These are phyloP conservation scores for Notodonta dromedarius DNA, from an alignment of 2,888 invertebrate species.

Conservation along the genomic window DNA sequence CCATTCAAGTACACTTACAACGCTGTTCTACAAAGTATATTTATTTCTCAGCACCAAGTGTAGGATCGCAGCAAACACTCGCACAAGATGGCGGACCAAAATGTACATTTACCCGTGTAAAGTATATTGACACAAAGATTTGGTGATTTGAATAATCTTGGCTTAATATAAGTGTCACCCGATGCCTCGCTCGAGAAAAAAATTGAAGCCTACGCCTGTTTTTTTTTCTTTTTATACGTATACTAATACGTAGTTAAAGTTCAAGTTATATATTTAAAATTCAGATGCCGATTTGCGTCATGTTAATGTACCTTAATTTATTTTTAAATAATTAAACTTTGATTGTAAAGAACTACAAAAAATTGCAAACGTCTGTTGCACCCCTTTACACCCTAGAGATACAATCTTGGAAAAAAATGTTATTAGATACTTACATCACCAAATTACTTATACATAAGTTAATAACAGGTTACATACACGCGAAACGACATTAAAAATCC, in stretches of 20 bases:
- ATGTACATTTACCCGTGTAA: constrained; percentile 52
- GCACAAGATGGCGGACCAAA: constrained; percentile 43
- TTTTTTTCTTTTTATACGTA: neutral
- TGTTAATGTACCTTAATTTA: too few relatives aligned
- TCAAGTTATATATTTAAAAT: neutral
- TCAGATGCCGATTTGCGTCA: neutral
- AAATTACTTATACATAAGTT: too few relatives aligned
- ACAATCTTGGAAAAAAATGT: too few relatives aligned
- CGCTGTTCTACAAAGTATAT: constrained; percentile 52
- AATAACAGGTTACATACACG: too few relatives aligned
- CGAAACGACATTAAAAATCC: neutral
- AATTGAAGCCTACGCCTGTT: neutral
- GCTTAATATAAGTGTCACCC: constrained; percentile 23
- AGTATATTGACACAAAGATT: constrained; percentile 67
- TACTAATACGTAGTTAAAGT: too few relatives aligned
- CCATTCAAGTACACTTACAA: constrained; percentile 37
- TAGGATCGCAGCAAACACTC: constrained; percentile 63
- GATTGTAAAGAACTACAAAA: too few relatives aligned
- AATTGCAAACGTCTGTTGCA: neutral
- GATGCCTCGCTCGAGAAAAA: constrained; percentile 8
- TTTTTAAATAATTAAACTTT: too few relatives aligned
- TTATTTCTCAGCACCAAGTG: constrained; percentile 51
- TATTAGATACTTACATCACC: too few relatives aligned
- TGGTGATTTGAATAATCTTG: constrained; percentile 37
- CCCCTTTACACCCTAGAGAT: too few relatives aligned